Conservation (phyloP, 2,888 invertebrate species). For the Drosophila quinaria region DNA sequence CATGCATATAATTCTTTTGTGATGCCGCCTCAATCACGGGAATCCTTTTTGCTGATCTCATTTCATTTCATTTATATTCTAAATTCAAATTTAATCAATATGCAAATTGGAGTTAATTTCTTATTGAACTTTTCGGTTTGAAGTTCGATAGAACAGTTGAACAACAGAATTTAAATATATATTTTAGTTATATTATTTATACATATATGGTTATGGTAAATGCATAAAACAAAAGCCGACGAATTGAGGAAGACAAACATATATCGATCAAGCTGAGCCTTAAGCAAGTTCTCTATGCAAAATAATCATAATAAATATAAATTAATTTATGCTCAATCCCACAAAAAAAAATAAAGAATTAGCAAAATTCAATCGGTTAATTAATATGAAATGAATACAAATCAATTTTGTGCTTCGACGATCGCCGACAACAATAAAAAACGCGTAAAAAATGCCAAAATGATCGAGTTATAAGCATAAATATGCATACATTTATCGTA, state of each 20-base stretch:
- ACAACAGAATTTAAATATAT: slow-evolving; percentile 22
- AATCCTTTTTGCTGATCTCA: slow-evolving; percentile 48
- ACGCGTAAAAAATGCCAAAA: slow-evolving; percentile 37
- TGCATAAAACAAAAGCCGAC: slow-evolving; percentile 37
- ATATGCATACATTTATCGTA: slow-evolving; percentile 41
- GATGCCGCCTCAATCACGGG: slow-evolving; percentile 39
- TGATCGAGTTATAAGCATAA: slow-evolving; percentile 57
- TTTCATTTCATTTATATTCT: slow-evolving; percentile 30
- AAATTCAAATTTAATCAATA: slow-evolving; percentile 51
- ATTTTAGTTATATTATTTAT: slow-evolving; percentile 14
- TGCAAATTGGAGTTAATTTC: slow-evolving; percentile 50
- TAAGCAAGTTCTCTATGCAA: slow-evolving; percentile 46
- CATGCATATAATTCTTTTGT: slow-evolving; percentile 53
- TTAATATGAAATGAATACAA: slow-evolving; percentile 58
- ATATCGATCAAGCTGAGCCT: slow-evolving; percentile 60
- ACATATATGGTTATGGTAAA: slow-evolving; percentile 22
- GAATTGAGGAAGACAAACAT: slow-evolving; percentile 66
- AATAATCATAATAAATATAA: slow-evolving; percentile 21
- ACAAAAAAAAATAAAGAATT: slow-evolving; percentile 21
- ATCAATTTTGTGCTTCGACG: slow-evolving; percentile 44
- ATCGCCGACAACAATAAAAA: slow-evolving; percentile 33
- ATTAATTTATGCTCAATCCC: slow-evolving; percentile 48
- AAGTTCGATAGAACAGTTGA: slow-evolving; percentile 8
- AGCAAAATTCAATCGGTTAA: slow-evolving; percentile 56
- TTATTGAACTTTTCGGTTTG: slow-evolving; percentile 29